Evolutionary conservation across 2,797 vertebrate species (phyloP), one percentile per base, ranked within the genome.

Genomic region (Morus bassanus): DNA sequence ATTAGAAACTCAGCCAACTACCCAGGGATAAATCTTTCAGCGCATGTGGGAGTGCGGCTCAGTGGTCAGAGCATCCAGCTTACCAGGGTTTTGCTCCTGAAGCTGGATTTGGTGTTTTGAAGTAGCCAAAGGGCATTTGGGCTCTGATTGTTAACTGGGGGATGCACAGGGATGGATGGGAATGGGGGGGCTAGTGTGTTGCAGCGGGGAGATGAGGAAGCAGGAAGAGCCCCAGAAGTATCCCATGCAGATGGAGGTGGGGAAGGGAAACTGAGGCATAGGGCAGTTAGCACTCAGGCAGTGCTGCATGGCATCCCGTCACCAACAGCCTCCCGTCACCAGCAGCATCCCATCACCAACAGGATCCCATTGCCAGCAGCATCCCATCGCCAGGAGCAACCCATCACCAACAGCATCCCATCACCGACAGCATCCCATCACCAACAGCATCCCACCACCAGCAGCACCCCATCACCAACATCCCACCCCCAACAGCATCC

Each of bases 11-110:
- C 61, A 41, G 88, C 83, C 95, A 93, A 45, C 23, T 84, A 51
- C 83, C 85, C 65, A 54, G 86, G 93, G 87, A 91, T 93, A 93
- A 89, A 96, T 93, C 88, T 94, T n/a, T 4, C 35, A 5, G 85
- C 17, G 2, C 48, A 17, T 39, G 78, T 15, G 57, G 85, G 76
- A 84, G 72, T 5, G 27, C 3, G 1, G 57, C 74, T 53, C 31
- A 4, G 54, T 53, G 64, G 82, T 37, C 89, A 28, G 73, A 72
- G 80, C 61, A 3, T 10, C 65, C 65, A 11, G 23, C n/a, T 41
- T 19, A 14, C 25, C 3, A 0, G 27, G 60, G 33, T 31, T 51
- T 50, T 33, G 43, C 25, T 74, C 31, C 73, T 10, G 35, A 57
- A 31, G 43, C 4, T 27, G 54, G 60, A 65, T 59, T 59, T 25